Conservation (phyloP, 2,113 vertebrate species). For the Festucalex cinctus region DNA sequence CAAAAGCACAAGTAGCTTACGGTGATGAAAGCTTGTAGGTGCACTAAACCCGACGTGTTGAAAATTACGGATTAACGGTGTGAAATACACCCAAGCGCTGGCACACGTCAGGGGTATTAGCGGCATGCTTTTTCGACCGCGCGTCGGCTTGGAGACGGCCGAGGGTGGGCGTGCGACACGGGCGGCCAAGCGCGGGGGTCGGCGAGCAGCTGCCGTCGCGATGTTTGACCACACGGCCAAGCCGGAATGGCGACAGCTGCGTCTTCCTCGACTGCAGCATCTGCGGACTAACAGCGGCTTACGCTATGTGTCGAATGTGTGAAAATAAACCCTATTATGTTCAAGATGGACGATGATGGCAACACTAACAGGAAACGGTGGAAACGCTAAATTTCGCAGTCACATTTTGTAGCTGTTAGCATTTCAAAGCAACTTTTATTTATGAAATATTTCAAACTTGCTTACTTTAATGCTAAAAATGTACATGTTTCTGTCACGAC, state of each 20-base stretch:
- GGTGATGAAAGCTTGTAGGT: slow-evolving; percentile 58
- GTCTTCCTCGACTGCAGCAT: slow-evolving; percentile 43
- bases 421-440: not conserved
- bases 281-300: slow-evolving; percentile 26
- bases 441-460: not conserved
- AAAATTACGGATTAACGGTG: slow-evolving; percentile 51
- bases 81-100: slow-evolving; percentile 45
- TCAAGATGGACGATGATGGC: not conserved
- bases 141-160: not conserved
- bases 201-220: slow-evolving; percentile 62
- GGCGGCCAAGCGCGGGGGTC: slow-evolving; percentile 37
- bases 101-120: slow-evolving; percentile 56
- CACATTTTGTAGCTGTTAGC: not conserved
- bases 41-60: slow-evolving; percentile 48
- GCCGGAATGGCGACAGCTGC: slow-evolving; percentile 61
- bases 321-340: slow-evolving; percentile 3
- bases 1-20: slow-evolving; percentile 46
- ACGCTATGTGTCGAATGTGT: not conserved
- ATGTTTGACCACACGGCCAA: slow-evolving; percentile 55
- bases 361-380: not conserved
- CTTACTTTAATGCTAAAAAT: too few relatives aligned
- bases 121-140: slow-evolving; percentile 24
- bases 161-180: not conserved
- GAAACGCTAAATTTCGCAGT: not conserved
- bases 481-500: too few relatives aligned